Evolutionary conservation across 1,140 invertebrate genomes (phyloP).

Genomic region (Leptinotarsa lineolata): DNA sequence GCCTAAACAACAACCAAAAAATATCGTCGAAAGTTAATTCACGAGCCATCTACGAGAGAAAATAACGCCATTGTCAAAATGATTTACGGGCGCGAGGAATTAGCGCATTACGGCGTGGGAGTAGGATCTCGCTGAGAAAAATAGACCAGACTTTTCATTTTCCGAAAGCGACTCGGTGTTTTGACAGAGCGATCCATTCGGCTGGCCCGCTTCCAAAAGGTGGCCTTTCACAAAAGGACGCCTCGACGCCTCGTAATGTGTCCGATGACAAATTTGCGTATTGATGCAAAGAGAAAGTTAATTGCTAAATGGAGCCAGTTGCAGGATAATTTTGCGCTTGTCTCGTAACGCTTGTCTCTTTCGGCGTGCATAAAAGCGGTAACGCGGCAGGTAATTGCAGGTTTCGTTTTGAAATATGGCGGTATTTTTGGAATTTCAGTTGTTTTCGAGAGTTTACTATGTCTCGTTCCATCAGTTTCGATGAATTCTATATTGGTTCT

Average conservation of each 20-base stretch:
- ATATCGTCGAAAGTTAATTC: background rate
- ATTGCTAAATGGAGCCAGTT: conserved; percentile 14
- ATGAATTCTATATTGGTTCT: too few relatives aligned
- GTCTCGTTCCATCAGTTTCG: too few relatives aligned
- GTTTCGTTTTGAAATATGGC: too few relatives aligned
- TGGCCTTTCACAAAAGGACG: background rate
- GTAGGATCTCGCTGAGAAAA: background rate
- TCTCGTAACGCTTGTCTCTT: background rate
- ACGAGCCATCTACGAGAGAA: background rate
- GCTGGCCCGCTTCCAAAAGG: conserved; percentile 3
- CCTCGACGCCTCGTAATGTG: background rate
- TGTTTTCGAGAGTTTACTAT: too few relatives aligned
- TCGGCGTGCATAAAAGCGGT: too few relatives aligned
- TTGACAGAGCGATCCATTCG: conserved; percentile 1
- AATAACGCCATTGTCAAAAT: conserved; percentile 5
- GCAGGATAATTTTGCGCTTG: conserved; percentile 3
- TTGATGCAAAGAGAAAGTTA: conserved; percentile 14
- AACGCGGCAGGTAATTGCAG: too few relatives aligned
- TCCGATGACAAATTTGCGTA: conserved; percentile 15
- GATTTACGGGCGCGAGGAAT: background rate
- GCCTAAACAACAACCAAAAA: too few relatives aligned
- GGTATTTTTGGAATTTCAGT: too few relatives aligned
- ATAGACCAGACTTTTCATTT: conserved; percentile 3
- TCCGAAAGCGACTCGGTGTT: conserved; percentile 1
- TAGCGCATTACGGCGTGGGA: background rate